Evolutionary conservation across 2,888 invertebrate genomes (phyloP).

Genomic region (Ommatoiulus sabulosus): DNA sequence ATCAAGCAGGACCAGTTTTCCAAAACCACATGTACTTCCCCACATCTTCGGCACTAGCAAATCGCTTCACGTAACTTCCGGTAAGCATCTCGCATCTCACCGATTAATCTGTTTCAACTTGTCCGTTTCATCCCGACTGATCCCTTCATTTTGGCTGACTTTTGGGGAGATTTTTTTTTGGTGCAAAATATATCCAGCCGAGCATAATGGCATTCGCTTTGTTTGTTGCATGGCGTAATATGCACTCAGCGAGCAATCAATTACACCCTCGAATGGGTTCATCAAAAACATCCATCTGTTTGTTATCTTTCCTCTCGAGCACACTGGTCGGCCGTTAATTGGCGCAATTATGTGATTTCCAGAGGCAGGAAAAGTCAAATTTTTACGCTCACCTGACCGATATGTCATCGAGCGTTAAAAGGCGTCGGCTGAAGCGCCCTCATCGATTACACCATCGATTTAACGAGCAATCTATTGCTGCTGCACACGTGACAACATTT

Average conservation of each 20-base stretch:
- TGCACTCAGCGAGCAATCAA: constrained; percentile 22
- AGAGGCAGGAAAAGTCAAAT: constrained; percentile 34
- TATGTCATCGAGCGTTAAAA: constrained; percentile 6
- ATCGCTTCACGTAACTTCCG: too few species aligned
- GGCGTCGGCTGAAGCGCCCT: not conserved
- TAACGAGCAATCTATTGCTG: not conserved
- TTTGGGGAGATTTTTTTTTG: not conserved
- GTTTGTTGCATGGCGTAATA: constrained; percentile 15
- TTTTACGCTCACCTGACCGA: constrained; percentile 34
- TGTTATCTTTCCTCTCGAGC: constrained; percentile 22
- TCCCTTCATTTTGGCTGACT: not conserved
- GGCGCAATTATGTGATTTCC: constrained; percentile 23
- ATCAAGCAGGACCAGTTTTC: too few species aligned
- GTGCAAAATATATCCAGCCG: not conserved
- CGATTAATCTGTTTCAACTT: too few species aligned
- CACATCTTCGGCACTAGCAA: too few species aligned
- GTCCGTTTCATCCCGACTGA: too few species aligned
- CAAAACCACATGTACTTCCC: too few species aligned
- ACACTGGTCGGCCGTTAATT: not conserved
- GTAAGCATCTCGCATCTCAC: too few species aligned
- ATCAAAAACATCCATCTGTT: constrained; percentile 28
- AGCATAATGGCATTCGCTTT: not conserved
- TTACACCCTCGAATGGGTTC: constrained; percentile 20
- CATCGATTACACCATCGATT: constrained; percentile 26
- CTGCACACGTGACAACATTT: not conserved